Base-by-base conservation (phyloP, 2,888 invertebrate species). In the Eugnorisma glareosa region DNA sequence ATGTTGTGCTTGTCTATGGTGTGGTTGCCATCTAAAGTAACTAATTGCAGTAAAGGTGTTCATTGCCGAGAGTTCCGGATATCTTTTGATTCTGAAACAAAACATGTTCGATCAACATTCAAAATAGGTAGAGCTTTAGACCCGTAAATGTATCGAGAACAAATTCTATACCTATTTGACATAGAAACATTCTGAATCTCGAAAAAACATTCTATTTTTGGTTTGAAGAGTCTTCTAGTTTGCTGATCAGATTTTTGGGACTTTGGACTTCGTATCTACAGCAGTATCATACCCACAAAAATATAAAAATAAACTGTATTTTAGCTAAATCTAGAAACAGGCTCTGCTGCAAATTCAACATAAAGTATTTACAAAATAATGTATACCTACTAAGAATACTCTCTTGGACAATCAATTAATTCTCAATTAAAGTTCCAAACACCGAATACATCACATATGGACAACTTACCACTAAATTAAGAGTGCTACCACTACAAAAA, bases 391-490 rank as follows among this genome's bases (percentile, higher is more conserved):
- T 6, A 1, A 40, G 1, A 40, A 5, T 8, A n/a, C 10, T 67
- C 11, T 2, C 18, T 70, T 10, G 21, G 10, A 54, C 10, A 43
- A 64, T 6, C 31, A 43, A 67, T 59, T n/a, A 1, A 57, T 37
- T 54, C 2, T 10, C 31, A 13, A 82, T 57, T 31, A 70, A 28
- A 24, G 0, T 7, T 40, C 40, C 40, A 5, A 4, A 28, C 15
- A 77, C 18, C 18, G 11, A 72, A 82, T 71, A 37, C 40, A 73
- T 81, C 81, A 67, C 83, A 84, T 81, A 84, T 71, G 83, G 78
- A 70, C 78, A 77, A 54, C 79, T 84, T 74, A 83, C 79, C 77
- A 67, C 75, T 81, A 84, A 84, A 86, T 87, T 84, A 86, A 86
- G 81, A 73, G 79, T 71, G 40, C 79, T 82, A 72, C 84, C 83